Base-by-base conservation (phyloP, 2,797 vertebrate species). In the Apogon hyalosoma region DNA sequence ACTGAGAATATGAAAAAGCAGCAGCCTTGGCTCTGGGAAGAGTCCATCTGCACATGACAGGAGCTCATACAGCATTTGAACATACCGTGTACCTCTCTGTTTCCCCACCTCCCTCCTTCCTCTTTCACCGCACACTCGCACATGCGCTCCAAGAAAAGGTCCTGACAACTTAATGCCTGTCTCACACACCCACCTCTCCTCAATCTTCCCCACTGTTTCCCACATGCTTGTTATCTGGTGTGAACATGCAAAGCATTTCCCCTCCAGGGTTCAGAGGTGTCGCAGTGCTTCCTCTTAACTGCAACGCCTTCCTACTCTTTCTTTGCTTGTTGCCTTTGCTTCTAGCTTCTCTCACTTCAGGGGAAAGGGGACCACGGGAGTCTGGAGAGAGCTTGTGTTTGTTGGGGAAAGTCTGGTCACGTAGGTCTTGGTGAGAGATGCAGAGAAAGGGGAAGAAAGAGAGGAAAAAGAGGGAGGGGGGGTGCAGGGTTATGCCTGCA, bases 41-140 rank as follows among this genome's bases (percentile, higher is more conserved):
- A 79, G 69, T 82, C 83, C 83, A 77, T 84, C 77, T 88, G 87
- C 74, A 77, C 73, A 72, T 73, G 86, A 86, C 80, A 63, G 82
- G 43, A 65, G 80, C 71, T 80, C 65, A 45, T 63, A 63, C 63
- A 61, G 80, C 66, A 73, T 80, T 79, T 69, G 64, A 83, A 63
- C 65, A 12, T 12, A 6, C 64, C 4, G 12, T 53, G 47, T 43
- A 7, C 19, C 39, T 16, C 63, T 21, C 41, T 6, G 7, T 38
- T 45, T 36, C 38, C 45, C 49, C 41, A 12, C 38, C 43, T 56
- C 48, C 55, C 33, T 58, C 43, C 38, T 15, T 28, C 28, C 36
- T 6, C 55, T 14, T 8, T 36, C 51, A 3, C 18, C 19, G 4
- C 51, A 19, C 15, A 42, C 66, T 38, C 55, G 6, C 39, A 50